Evolutionary conservation across 2,888 invertebrate genomes (phyloP), one percentile per base, ranked within the genome.

Genomic region (Microctonus brassicae): DNA sequence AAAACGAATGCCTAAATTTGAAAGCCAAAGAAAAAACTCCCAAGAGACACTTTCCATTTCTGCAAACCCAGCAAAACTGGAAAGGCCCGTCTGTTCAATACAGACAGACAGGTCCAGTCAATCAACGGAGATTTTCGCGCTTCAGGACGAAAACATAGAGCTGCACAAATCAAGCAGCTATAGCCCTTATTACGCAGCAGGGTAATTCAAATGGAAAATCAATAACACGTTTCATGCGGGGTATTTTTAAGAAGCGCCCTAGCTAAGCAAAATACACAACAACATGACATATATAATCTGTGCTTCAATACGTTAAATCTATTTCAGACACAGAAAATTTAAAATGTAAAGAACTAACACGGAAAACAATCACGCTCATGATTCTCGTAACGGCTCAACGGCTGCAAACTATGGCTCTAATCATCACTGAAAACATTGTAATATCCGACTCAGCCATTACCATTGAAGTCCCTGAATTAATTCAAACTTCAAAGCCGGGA

Each of bases 321-420:
- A 11, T 63, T 3, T 47, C 34, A 10, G 2, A 60, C 4, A 39
- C 70, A 26, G 36, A 36, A 17, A 17, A 69, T 55, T 63, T 26
- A 20, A 69, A 61, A 13, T 7, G 65, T n/a, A 58, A 69, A 52
- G 9, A 47, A 17, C 22, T 75, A 10, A 66, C 73, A 7, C 69
- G 71, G 22, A 71, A 67, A n/a, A 67, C 70, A 20, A 70, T 57
- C 39, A 73, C 73, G 13, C 39, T 75, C 29, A 42, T 73, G 47
- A 68, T 61, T 5, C 62, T 75, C 1, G 69, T 39, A 10, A 71
- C 73, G 11, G 71, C 73, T 11, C 69, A 75, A 34, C 26, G 72
- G 22, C 57, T 71, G 7, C 73, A 75, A 57, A 73, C 70, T 9
- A 68, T 75, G 13, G 58, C 69, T 17, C 33, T 75, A 3, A 75